phyloP scores from a whole-genome alignment of 2,113 vertebrate genomes.

The Neoarius graeffei region DNA sequence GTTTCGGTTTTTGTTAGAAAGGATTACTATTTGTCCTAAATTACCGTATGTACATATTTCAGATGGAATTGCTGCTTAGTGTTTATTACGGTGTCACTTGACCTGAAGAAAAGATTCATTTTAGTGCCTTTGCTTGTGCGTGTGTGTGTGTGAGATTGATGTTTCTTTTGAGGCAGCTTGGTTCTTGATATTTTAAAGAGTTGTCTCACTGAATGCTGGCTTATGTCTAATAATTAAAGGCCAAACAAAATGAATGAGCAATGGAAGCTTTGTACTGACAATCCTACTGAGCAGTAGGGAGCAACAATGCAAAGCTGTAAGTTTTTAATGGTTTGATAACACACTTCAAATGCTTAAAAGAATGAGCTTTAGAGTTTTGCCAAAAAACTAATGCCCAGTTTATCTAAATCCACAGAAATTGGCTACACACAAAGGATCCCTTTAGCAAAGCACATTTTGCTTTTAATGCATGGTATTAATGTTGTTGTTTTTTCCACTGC shows the following conservation, averaged over 20 bases:
- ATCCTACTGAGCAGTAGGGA: constrained; percentile 60
- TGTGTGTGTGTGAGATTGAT: background rate
- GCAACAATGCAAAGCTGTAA: constrained; percentile 37
- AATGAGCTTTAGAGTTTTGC: constrained; percentile 53
- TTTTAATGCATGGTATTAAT: constrained; percentile 51
- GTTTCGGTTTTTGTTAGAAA: background rate
- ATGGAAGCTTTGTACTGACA: constrained; percentile 58
- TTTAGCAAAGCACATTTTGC: constrained; percentile 63
- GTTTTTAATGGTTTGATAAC: constrained; percentile 56
- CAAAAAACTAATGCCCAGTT: constrained; percentile 68
- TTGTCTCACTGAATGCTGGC: background rate
- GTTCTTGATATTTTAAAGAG: background rate
- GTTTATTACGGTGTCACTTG: background rate
- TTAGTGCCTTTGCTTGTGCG: background rate
- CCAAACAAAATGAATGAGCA: constrained; percentile 11
- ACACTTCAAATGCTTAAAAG: constrained; percentile 62
- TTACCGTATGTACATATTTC: background rate
- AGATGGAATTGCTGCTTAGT: background rate
- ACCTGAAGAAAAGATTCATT: constrained; percentile 1
- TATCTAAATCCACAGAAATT: constrained; percentile 62
- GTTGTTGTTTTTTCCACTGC: constrained; percentile 41
- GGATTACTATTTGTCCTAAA: background rate
- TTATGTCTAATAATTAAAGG: background rate
- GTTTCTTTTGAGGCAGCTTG: background rate
- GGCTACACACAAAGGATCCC: constrained; percentile 59